Evolutionary conservation across 2,888 invertebrate species (phyloP).

Genomic region (Drosophila aldrichi): DNA sequence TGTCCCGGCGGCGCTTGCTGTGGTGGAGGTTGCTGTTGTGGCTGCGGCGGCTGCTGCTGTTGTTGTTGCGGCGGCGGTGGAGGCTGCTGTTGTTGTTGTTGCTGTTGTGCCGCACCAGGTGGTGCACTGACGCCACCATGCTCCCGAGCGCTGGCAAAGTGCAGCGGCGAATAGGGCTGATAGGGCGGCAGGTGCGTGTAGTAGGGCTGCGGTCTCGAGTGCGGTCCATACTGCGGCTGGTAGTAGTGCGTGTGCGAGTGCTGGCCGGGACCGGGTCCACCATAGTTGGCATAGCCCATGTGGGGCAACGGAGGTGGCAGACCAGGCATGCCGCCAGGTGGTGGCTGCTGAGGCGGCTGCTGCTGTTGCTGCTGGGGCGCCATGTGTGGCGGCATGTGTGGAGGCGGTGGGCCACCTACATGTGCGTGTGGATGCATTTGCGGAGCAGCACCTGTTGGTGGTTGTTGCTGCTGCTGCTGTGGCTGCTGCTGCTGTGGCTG

Average conservation of each 20-base stretch:
- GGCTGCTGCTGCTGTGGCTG: conserved; percentile 34
- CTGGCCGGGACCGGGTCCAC: conserved; percentile 79
- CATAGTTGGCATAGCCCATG: conserved; percentile 83
- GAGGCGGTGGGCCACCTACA: conserved; percentile 53
- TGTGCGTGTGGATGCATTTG: conserved; percentile 85
- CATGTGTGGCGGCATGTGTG: conserved; percentile 83
- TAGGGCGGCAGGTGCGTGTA: conserved; percentile 85
- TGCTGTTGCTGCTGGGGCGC: conserved; percentile 68
- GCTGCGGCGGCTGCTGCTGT: conserved; percentile 60
- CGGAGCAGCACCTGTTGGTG: conserved; percentile 10
- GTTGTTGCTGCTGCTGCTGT: conserved; percentile 38
- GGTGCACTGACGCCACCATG: conserved; percentile 75
- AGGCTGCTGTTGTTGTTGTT: conserved; percentile 36
- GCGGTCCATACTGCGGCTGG: conserved; percentile 84
- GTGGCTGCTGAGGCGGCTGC: conserved; percentile 73
- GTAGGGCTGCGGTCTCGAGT: conserved; percentile 83
- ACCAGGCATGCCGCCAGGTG: conserved; percentile 68
- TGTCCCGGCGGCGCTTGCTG: conserved; percentile 59
- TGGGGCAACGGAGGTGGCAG: conserved; percentile 79
- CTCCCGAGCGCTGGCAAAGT: conserved; percentile 48
- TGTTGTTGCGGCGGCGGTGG: conserved; percentile 60
- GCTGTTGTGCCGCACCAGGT: conserved; percentile 76
- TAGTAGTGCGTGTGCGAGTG: conserved; percentile 84
- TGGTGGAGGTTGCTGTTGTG: conserved; percentile 56
- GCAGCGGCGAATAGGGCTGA: conserved; percentile 78